phyloP scores from a whole-genome alignment of 2,797 vertebrate genomes.

The Megalops cyprinoides region DNA sequence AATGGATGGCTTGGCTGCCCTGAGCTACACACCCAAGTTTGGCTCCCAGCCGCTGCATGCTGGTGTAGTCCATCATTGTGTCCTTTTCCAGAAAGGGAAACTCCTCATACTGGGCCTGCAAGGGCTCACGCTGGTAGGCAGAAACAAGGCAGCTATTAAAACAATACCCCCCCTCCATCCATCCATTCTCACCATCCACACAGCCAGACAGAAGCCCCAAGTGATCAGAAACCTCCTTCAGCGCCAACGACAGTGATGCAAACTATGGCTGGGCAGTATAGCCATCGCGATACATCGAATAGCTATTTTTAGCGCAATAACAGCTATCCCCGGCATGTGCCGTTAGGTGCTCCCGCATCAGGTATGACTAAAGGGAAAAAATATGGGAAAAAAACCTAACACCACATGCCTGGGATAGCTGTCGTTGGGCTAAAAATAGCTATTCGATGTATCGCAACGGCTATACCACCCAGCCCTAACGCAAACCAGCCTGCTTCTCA shows the following conservation, averaged over 20 bases:
- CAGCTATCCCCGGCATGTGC: no score
- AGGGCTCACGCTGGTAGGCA: conserved; percentile 74
- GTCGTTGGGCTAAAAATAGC: no score
- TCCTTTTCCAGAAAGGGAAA: conserved; percentile 90
- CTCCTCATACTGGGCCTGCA: conserved; percentile 84
- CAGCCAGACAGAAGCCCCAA: background rate
- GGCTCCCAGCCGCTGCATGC: conserved; percentile 92
- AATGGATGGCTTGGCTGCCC: no score
- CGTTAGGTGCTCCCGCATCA: no score
- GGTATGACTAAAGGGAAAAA: no score
- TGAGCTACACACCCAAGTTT: conserved; percentile 85
- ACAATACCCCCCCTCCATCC: conserved; percentile 14
- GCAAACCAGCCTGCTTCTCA: background rate
- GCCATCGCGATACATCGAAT: no score
- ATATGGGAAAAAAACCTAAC: no score
- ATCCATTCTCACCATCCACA: background rate
- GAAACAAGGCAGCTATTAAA: background rate
- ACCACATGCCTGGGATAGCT: no score
- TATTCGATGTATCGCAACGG: no score
- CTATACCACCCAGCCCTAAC: no score
- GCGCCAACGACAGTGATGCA: background rate
- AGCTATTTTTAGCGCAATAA: no score
- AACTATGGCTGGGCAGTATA: no score
- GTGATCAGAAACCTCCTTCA: background rate
- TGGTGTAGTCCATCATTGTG: conserved; percentile 86